Evolutionary conservation across 2,113 vertebrate genomes (phyloP), one percentile per base, ranked within the genome.

Genomic region (Hystrix brachyura): DNA sequence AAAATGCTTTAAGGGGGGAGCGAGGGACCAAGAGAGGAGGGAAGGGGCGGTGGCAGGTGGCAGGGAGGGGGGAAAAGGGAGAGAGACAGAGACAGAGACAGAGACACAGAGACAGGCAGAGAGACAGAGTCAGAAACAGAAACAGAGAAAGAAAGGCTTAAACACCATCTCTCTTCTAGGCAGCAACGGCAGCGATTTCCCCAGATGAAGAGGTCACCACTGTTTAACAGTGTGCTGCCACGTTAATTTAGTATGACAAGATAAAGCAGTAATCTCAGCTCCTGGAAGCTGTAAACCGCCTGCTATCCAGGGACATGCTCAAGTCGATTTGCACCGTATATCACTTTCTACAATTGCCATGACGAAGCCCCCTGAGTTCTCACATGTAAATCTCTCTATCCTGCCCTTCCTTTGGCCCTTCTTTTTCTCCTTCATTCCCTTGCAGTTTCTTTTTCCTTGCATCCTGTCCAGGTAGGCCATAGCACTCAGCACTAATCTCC

Each of bases 161-260:
- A 99, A 98, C 98, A 98, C 95, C 97, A 98, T 97, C 97, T 97
- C 98, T 98, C 98, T 98, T 98, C 98, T 91, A 98, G 98, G 98
- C 98, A 98, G 99, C 76, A 79, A 74, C 25, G 98, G 98, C 98
- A 98, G 85, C 98, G 87, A 98, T 99, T 98, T 98, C 98, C 98
- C 98, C 98, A 99, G 99, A 99, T 99, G 99, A 99, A 99, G 99
- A 99, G 99, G 99, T 99, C 99, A 99, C 98, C 97, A 98, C 98
- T 99, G 98, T 98, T 99, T 98, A 99, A 99, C 99, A 96, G 98
- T 98, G 98, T 87, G 97, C 98, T 97, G 98, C 98, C 98, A 98
- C 98, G 99, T 99, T 99, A 99, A 99, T 99, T 99, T 99, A 99
- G 99, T 98, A 99, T 99, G 99, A 99, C 99, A 99, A 99, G 99